These are phyloP conservation scores for Brachycybe producta DNA, from an alignment of 2,888 invertebrate genomes.

Conservation along the genomic window DNA sequence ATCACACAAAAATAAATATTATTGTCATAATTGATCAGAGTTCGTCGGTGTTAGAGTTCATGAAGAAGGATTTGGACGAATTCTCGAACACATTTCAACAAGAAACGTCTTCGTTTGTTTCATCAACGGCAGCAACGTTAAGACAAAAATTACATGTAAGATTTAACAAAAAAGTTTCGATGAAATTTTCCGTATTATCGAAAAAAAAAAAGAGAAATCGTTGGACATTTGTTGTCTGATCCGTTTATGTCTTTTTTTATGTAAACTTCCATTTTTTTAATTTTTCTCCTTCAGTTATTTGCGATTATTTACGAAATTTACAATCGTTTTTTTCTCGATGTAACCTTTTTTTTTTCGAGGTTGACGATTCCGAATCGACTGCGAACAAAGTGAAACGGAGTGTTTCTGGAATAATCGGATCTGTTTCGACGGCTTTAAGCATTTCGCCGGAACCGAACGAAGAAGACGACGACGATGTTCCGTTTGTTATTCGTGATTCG, in stretches of 20 bases:
- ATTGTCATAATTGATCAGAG: conserved; percentile 2
- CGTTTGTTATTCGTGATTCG: conserved; percentile 51
- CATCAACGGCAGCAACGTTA: conserved; percentile 48
- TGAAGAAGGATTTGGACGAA: conserved; percentile 61
- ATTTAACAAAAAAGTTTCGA: background rate
- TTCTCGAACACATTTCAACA: conserved; percentile 55
- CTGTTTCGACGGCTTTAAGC: conserved; percentile 54
- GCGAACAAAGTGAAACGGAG: conserved; percentile 58
- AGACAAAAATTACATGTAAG: conserved; percentile 55
- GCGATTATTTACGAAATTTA: too few relatives aligned
- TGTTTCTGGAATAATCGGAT: conserved; percentile 54
- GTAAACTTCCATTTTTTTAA: too few relatives aligned
- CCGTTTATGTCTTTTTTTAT: background rate
- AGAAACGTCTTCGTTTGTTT: conserved; percentile 54
- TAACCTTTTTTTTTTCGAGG: conserved; percentile 38
- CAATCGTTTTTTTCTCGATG: too few relatives aligned
- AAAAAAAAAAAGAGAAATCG: too few relatives aligned
- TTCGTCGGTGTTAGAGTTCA: conserved; percentile 50
- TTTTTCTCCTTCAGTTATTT: too few relatives aligned
- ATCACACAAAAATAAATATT: background rate
- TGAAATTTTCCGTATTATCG: too few relatives aligned
- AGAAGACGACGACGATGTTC: conserved; percentile 53
- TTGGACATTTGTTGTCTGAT: background rate
- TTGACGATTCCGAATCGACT: conserved; percentile 57
- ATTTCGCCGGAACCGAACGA: conserved; percentile 53